Percentiles rank a stretch among this genome's conserved stretches.
Evolutionary conservation across 2,113 vertebrate species (phyloP).

Genomic region (Rattus rattus): DNA sequence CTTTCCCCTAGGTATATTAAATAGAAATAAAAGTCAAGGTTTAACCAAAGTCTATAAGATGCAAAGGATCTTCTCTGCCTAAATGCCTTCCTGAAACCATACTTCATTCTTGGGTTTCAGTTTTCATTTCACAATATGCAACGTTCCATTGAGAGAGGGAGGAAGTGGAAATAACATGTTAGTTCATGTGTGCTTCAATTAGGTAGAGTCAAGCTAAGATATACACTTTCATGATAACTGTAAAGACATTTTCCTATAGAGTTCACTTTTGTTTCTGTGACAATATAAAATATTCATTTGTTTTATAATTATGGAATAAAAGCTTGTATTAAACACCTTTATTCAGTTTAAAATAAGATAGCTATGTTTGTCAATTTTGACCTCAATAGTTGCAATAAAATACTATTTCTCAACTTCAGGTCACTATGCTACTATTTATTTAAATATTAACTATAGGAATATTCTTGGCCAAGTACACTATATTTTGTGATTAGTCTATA

Average conservation of each 20-base stretch:
- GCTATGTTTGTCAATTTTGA: slow-evolving; percentile 12
- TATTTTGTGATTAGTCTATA: background rate
- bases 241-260: background rate
- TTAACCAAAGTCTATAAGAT: background rate
- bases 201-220: background rate
- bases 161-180: background rate
- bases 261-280: slow-evolving; percentile 6
- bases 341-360: background rate
- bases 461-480: background rate
- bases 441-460: too few species aligned
- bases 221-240: background rate
- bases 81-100: background rate
- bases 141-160: background rate
- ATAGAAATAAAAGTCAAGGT: background rate
- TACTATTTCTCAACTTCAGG: background rate
- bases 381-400: slow-evolving; percentile 41
- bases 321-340: background rate
- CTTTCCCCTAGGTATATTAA: background rate
- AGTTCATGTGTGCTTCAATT: background rate
- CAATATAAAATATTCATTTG: background rate
- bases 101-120: background rate
- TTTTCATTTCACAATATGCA: slow-evolving; percentile 28
- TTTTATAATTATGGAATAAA: background rate
- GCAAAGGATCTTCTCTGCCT: background rate
- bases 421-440: background rate